These are phyloP conservation scores for Lepidochitona cinerea DNA, from an alignment of 2,888 invertebrate species.

Conservation along the genomic window DNA sequence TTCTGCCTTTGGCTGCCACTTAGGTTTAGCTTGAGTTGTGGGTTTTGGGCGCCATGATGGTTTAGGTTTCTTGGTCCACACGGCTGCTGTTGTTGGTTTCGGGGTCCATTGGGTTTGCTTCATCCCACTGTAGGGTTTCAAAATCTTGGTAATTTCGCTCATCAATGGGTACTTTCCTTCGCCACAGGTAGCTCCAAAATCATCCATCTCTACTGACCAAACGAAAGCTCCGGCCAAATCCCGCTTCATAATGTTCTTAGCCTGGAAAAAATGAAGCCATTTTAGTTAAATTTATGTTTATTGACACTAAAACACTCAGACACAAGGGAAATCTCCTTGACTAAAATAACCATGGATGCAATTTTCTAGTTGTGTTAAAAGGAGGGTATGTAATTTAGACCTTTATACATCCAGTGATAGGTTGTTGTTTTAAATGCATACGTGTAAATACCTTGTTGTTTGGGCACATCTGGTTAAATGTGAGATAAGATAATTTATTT, in stretches of 20 bases:
- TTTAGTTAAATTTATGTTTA: not conserved
- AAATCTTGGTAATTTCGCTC: constrained; percentile 82
- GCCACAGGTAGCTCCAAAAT: constrained; percentile 89
- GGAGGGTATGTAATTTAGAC: too few species aligned
- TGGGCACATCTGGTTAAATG: too few species aligned
- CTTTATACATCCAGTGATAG: too few species aligned
- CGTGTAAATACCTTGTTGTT: too few species aligned
- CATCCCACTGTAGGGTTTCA: constrained; percentile 28
- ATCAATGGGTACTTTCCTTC: constrained; percentile 92
- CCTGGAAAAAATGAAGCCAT: constrained; percentile 24
- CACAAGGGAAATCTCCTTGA: not conserved
- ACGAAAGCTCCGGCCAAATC: constrained; percentile 90
- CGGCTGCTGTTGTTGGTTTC: not conserved
- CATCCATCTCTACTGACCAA: constrained; percentile 97
- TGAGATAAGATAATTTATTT: too few species aligned
- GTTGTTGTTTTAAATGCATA: too few species aligned
- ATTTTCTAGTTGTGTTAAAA: too few species aligned
- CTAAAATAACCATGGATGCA: too few species aligned
- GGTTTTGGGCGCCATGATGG: not conserved
- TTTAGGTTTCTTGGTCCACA: not conserved
- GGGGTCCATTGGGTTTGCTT: not conserved
- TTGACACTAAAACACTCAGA: not conserved
- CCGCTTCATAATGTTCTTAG: constrained; percentile 39
- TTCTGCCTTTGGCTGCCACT: not conserved
- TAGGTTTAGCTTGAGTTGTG: not conserved